Base-by-base conservation (phyloP, 2,797 vertebrate species). In the Oreochromis grahami region DNA sequence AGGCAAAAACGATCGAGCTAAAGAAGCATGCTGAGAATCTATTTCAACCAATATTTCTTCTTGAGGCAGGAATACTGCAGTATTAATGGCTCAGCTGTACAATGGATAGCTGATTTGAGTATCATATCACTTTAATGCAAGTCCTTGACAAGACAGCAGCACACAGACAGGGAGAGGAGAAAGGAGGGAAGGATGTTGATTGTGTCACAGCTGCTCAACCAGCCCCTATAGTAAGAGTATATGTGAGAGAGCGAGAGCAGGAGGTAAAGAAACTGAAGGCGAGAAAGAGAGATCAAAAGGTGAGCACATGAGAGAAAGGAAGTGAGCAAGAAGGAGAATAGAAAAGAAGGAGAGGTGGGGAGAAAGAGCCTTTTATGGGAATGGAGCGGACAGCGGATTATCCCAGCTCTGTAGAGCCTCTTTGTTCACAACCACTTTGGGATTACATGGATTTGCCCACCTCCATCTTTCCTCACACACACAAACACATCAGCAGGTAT, bases 391-490 rank as follows among this genome's bases (percentile, higher is more conserved):
- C 87, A 80, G 93, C 77, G 85, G 96, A 96, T 97, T 96, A 96
- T 95, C 91, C 87, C 60, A 5, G 93, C 94, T 93, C 93, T 90
- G 83, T 91, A 96, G 93, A 95, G 91, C 88, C 87, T 93, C 94
- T 96, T 95, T 96, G 94, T 96, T 95, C 93, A 93, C 92, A 92
- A 93, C 86, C 88, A 92, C 91, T 95, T 91, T 92, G 83, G 95
- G 94, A 96, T 96, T 94, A 95, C 92, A 94, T 76, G 91, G 91
- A 92, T 94, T 95, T 94, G 78, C 85, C 86, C 92, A 92, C 91
- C 88, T 92, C 86, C 85, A 88, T 87, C 86, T 51, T 65, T 90
- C 78, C 82, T 32, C 34, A 10, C 77, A 70, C 60, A 72, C 17
- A 78, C 52, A 78, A 55, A 68, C 74, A 84, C 60, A 84, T 48